Evolutionary conservation across 2,797 vertebrate genomes (phyloP).

Genomic region (Ciconia nigra): DNA sequence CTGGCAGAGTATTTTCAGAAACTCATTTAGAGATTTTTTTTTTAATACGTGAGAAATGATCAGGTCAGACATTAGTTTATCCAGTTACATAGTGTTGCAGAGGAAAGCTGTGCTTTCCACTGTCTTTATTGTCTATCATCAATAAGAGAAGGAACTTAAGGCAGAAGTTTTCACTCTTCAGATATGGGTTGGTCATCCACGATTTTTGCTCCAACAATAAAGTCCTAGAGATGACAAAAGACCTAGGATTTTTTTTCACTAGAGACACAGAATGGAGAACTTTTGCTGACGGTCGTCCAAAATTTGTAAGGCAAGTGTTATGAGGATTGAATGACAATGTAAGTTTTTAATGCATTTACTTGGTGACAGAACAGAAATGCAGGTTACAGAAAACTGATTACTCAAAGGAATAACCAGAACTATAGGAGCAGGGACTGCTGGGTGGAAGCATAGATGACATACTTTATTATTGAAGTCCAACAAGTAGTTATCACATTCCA

Average conservation of each 20-base stretch:
- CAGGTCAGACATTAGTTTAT: not conserved
- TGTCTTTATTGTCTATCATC: not conserved
- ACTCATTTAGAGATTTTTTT: not conserved
- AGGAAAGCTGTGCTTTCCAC: not conserved
- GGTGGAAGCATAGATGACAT: not conserved
- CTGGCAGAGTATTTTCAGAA: not conserved
- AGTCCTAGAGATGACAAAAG: not conserved
- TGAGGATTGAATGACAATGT: not conserved
- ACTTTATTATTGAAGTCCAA: not conserved
- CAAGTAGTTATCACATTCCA: not conserved
- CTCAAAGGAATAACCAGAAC: not conserved
- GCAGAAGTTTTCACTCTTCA: not conserved
- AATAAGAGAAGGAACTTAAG: not conserved
- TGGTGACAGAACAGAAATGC: conserved; percentile 8
- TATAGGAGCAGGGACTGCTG: not conserved
- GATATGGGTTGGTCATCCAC: fast-evolving
- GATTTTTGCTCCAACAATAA: not conserved
- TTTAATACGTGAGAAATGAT: not conserved
- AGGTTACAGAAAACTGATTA: conserved; percentile 35
- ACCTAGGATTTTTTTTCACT: not conserved
- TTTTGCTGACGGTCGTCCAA: not conserved
- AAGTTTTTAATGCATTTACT: conserved; percentile 26
- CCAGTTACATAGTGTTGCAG: not conserved
- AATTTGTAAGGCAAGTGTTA: conserved; percentile 4
- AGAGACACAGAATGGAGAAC: not conserved